Percentiles rank a stretch among this genome's conserved stretches.
These are phyloP conservation scores for Scaptomyza graminum DNA, from an alignment of 1,140 invertebrate species.

Conservation along the genomic window DNA sequence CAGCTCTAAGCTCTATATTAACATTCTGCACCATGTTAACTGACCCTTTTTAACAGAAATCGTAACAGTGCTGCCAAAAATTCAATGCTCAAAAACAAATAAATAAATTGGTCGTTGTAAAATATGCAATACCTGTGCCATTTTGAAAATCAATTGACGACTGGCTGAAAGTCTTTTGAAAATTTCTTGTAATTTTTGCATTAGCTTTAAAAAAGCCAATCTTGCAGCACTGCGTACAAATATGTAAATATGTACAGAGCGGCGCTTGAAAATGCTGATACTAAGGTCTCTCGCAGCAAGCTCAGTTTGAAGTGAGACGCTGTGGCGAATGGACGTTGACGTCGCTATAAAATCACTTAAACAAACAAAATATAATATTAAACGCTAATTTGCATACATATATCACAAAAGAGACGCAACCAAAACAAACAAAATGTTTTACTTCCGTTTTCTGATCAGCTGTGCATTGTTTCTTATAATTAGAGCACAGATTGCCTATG, in stretches of 20 bases:
- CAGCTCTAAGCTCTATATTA: constrained; percentile 14
- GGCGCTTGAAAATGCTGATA: constrained; percentile 13
- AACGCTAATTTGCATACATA: constrained; percentile 54
- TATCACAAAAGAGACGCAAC: constrained; percentile 3
- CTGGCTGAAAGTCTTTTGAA: no score
- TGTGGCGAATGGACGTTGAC: constrained; percentile 4
- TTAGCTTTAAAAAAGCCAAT: not conserved
- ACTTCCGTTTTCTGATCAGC: constrained; percentile 39
- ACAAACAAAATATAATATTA: not conserved
- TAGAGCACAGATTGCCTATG: constrained; percentile 63
- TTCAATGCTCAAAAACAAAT: no score
- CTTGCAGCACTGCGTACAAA: not conserved
- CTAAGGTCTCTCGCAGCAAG: not conserved
- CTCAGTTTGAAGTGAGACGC: constrained; percentile 23
- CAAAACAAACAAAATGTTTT: constrained; percentile 42
- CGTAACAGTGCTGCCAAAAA: not conserved
- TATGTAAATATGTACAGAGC: constrained; percentile 1
- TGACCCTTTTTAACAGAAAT: constrained; percentile 30
- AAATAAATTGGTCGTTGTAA: no score
- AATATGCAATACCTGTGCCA: no score
- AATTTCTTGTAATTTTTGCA: not conserved
- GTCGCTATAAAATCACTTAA: not conserved
- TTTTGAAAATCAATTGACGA: no score
- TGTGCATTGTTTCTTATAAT: constrained; percentile 31
- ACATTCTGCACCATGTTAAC: constrained; percentile 13